Conservation (phyloP, 1,140 invertebrate species). For the Euwallacea fornicatus region DNA sequence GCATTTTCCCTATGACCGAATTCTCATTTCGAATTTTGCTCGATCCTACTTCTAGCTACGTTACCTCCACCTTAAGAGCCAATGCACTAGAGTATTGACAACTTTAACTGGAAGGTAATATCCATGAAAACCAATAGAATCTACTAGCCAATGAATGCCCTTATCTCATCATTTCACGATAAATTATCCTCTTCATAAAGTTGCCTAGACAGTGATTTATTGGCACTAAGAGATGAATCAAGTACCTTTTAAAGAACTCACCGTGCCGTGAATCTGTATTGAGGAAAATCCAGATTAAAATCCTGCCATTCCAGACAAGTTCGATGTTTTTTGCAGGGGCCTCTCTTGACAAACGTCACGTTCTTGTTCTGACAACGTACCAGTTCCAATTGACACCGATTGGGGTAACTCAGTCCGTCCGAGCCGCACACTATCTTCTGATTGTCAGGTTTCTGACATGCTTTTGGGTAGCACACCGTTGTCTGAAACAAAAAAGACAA, state of each 20-base stretch:
- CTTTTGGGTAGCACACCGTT: constrained; percentile 46
- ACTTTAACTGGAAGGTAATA: no score
- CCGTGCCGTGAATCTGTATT: constrained; percentile 27
- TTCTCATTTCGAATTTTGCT: no score
- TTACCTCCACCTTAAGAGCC: no score
- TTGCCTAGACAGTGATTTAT: no score
- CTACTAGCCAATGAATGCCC: no score
- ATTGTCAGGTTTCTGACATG: constrained; percentile 44
- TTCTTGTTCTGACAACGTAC: constrained; percentile 70
- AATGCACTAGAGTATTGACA: no score
- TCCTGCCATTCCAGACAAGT: constrained; percentile 43
- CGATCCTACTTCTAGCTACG: no score
- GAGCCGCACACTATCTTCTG: constrained; percentile 73
- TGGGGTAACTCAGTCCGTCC: constrained; percentile 77
- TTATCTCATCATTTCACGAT: no score
- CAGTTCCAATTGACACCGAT: constrained; percentile 72
- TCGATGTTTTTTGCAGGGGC: constrained; percentile 61
- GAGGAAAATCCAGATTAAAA: constrained; percentile 25
- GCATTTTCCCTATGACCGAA: no score
- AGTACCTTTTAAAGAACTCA: not conserved
- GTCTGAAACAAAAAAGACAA: constrained; percentile 25
- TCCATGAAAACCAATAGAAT: no score
- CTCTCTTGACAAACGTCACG: constrained; percentile 69
- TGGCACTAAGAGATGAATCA: no score
- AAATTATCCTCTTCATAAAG: no score